These are phyloP conservation scores for Paralvinella palmiformis DNA, from an alignment of 1,140 invertebrate species.

Conservation along the genomic window DNA sequence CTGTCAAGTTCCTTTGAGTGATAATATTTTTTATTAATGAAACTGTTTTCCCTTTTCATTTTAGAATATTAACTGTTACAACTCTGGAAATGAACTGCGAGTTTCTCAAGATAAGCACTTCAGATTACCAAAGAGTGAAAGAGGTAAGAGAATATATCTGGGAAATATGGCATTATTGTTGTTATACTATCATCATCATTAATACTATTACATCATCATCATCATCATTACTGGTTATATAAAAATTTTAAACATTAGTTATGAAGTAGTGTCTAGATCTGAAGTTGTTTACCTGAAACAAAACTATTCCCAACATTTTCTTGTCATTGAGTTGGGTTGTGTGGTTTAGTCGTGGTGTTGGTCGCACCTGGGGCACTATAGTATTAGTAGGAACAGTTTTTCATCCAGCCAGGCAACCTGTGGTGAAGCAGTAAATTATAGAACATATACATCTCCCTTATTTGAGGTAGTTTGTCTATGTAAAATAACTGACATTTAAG, in stretches of 20 bases:
- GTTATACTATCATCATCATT: neutral
- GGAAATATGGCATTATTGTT: neutral
- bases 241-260: neutral
- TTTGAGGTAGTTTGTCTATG: too few relatives aligned
- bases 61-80: conserved; percentile 38
- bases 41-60: conserved; percentile 18
- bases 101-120: conserved; percentile 42
- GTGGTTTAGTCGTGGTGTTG: too few relatives aligned
- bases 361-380: too few relatives aligned
- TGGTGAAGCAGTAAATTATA: too few relatives aligned
- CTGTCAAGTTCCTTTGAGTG: neutral
- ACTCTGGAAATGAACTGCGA: conserved; percentile 42
- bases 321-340: too few relatives aligned
- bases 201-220: neutral
- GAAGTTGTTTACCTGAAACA: neutral
- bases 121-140: conserved; percentile 39
- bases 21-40: neutral
- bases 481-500: too few relatives aligned
- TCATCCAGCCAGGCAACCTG: too few relatives aligned
- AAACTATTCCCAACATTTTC: neutral
- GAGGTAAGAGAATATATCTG: conserved; percentile 29
- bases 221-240: neutral
- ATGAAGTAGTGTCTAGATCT: neutral
- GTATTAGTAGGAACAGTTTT: too few relatives aligned
- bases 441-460: too few relatives aligned